Base-by-base conservation (phyloP, 2,888 invertebrate species). In the Hydroisotoma schaefferi region DNA sequence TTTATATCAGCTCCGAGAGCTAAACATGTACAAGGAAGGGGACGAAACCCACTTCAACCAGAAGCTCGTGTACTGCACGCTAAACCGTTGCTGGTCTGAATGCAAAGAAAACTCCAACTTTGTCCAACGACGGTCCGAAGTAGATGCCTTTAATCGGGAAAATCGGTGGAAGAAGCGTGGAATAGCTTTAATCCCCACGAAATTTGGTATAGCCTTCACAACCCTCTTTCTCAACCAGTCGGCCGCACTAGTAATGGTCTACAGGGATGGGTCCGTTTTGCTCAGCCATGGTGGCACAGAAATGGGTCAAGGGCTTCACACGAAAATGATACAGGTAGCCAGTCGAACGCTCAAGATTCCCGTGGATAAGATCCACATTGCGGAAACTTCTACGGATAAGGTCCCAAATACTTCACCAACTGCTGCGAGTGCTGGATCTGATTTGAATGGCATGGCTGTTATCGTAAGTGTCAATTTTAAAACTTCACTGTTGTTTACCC, bases 271-370 rank as follows among this genome's bases (percentile, higher is more conserved):
- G n/a, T 78, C 80, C 2, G 81, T 82, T 4, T 73, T 81, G 8
- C 57, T 82, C 3, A 74, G 77, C 20, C 80, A 81, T 67, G 80
- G 79, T 23, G 61, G 95, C 20, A 87, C 89, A 6, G 97, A 98
- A 81, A 95, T 97, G 88, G 97, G 97, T 0, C 97, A 97, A 79
- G 97, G 97, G 1, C 80, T 98, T 3, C 90, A 94, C 75, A 97
- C 92, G 0, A 97, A 97, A 81, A 92, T 94, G 88, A 86, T 92
- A 20, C 74, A 82, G 78, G 86, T 92, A 12, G 90, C 91, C 4
- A 87, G 90, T 43, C 81, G 86, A 65, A 81, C 81, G 0, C 78
- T 94, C 15, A 85, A 82, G 54, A 83, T 91, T 27, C 83, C 87
- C 2, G 76, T 82, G 0, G 83, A 85, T 0, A 83, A 84, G 73